Percentiles rank a stretch among this genome's conserved stretches.
These are phyloP conservation scores for Tinamus major DNA, from an alignment of 2,797 vertebrate species.

Conservation along the genomic window DNA sequence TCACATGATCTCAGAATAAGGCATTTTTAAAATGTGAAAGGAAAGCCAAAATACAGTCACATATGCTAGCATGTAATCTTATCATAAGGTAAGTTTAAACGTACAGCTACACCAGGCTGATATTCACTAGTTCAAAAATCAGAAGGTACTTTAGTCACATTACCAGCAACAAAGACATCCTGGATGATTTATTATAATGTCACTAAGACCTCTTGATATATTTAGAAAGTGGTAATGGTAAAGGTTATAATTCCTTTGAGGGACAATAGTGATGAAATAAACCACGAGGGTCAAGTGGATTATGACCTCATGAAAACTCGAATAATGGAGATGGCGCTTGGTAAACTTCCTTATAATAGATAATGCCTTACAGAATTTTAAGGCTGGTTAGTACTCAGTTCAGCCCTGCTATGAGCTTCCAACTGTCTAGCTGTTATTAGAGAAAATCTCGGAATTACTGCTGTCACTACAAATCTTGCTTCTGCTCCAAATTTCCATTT, in stretches of 20 bases:
- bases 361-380: conserved; percentile 63
- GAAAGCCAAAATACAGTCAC: background rate
- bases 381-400: conserved; percentile 47
- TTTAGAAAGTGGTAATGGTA: conserved; percentile 66
- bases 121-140: background rate
- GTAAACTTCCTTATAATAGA: conserved; percentile 68
- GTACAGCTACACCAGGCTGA: background rate
- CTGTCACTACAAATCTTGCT: background rate
- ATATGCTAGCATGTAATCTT: background rate
- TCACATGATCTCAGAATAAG: background rate
- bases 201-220: conserved; percentile 64
- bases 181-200: conserved; percentile 63
- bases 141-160: background rate
- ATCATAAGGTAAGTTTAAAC: background rate
- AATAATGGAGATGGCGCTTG: conserved; percentile 67
- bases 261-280: conserved; percentile 70
- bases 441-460: conserved; percentile 29
- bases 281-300: conserved; percentile 69
- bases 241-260: conserved; percentile 73
- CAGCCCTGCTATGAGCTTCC: conserved; percentile 48
- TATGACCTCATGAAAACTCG: conserved; percentile 66
- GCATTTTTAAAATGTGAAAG: background rate
- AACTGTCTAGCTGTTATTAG: conserved; percentile 8
- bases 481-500: background rate
- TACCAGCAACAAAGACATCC: conserved; percentile 31